These are phyloP conservation scores for Drosophila chauvacae DNA, from an alignment of 1,140 invertebrate species.

Conservation along the genomic window DNA sequence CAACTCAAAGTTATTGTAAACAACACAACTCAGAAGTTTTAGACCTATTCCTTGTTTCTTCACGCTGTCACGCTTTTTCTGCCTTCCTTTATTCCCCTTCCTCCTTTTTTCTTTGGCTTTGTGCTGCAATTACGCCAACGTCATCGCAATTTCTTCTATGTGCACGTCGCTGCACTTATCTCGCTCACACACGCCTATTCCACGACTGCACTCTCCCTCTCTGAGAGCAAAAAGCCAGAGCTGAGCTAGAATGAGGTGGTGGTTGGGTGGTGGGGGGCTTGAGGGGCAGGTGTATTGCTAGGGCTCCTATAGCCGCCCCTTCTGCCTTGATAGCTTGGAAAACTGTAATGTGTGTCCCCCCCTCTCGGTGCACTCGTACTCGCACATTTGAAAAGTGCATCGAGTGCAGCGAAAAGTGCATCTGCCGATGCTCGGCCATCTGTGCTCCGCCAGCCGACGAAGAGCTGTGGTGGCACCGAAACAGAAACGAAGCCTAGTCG, in stretches of 20 bases:
- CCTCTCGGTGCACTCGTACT: constrained; percentile 12
- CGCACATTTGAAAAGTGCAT: constrained; percentile 81
- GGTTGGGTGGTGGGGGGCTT: too few species aligned
- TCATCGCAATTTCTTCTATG: constrained; percentile 78
- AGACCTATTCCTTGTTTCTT: not conserved
- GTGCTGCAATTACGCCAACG: constrained; percentile 60
- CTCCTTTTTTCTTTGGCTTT: constrained; percentile 7
- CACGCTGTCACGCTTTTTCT: not conserved
- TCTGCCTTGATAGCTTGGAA: constrained; percentile 49
- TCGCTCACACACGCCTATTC: constrained; percentile 18
- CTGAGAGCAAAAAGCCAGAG: constrained; percentile 45
- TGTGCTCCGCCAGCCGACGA: constrained; percentile 29
- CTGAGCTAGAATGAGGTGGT: constrained; percentile 13
- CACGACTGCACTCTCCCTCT: constrained; percentile 26
- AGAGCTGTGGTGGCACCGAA: constrained; percentile 19
- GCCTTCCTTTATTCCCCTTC: not conserved
- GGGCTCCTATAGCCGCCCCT: constrained; percentile 60
- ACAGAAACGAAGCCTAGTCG: constrained; percentile 59
- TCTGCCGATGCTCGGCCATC: constrained; percentile 32
- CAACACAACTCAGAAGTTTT: not conserved
- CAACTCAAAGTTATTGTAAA: not conserved
- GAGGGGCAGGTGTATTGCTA: constrained; percentile 5
- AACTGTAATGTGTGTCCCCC: constrained; percentile 53
- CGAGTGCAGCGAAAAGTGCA: constrained; percentile 45
- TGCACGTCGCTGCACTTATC: constrained; percentile 67